Base-by-base conservation (phyloP, 2,888 invertebrate species). In the Scaptomyza parva region DNA sequence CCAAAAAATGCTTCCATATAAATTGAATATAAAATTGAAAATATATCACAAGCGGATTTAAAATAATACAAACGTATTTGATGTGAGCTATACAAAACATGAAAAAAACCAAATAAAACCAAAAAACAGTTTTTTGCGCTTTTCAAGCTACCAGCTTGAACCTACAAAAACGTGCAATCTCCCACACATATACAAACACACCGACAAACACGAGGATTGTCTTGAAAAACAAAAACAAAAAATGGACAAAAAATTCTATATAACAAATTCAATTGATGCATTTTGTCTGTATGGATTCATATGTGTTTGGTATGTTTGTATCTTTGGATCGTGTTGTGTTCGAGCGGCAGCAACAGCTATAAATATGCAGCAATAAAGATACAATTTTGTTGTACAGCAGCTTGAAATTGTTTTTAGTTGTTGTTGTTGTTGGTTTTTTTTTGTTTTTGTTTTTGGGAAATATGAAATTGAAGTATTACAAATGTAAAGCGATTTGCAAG, bases 21-120 rank as follows among this genome's bases (percentile, higher is more conserved):
- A 76, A 82, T 82, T 70, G 79, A 72, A 86, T 74, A 78, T 72
- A 70, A 76, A 80, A 84, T 81, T 81, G 85, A 76, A 84, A 76
- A 86, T 48, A 81, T 87, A 85, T 78, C 84, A 87, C 74, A 84
- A 86, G 74, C 70, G 82, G 82, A 84, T 84, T 83, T 85, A 81
- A 85, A 85, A 81, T 85, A 84, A 81, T 85, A 69, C 65, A 70
- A 77, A 48, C 70, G 60, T 70, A 74, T 78, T 76, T 66, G 54
- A 60, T 70, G 70, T 65, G 47, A 33, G 67, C 69, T n/a, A n/a
- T n/a, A n/a, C n/a, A n/a, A n/a, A n/a, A n/a, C n/a, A n/a, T n/a
- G n/a, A 74, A 67, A 67, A 80, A 76, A 81, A 69, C 71, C 24
- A 24, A 69, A 73, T 75, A n/a, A n/a, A 33, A 1, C 68, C 73